Evolutionary conservation across 2,113 vertebrate species (phyloP).

Genomic region (Dicerorhinus sumatrensis): DNA sequence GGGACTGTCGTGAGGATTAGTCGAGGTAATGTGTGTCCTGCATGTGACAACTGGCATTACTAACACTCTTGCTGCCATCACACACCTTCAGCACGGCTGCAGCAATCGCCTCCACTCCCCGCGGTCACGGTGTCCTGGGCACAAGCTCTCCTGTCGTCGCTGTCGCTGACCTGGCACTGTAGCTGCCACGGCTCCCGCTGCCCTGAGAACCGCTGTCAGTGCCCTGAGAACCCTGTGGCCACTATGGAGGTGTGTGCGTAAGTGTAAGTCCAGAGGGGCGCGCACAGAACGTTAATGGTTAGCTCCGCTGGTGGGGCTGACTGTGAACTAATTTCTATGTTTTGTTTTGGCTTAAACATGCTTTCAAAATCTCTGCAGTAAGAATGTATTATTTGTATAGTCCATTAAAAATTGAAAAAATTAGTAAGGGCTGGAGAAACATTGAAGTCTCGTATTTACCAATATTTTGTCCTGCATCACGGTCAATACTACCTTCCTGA

Average conservation of each 20-base stretch:
- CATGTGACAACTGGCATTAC: neutral
- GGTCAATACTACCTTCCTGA: neutral
- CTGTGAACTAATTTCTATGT: neutral
- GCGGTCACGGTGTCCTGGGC: too few species aligned
- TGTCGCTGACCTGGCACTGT: too few species aligned
- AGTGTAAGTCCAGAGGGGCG: too few species aligned
- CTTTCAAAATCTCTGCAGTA: neutral
- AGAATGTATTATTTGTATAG: neutral
- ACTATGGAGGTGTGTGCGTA: too few species aligned
- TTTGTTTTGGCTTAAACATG: neutral
- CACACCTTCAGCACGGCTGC: neutral
- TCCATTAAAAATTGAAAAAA: neutral
- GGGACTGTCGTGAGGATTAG: neutral
- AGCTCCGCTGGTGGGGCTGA: neutral
- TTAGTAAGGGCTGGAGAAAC: neutral
- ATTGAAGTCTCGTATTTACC: neutral
- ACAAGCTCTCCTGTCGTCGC: too few species aligned
- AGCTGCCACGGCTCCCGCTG: too few species aligned
- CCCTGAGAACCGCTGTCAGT: too few species aligned
- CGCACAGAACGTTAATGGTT: neutral
- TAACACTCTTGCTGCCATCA: too few species aligned
- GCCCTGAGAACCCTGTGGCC: too few species aligned
- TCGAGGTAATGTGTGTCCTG: neutral
- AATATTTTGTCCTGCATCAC: neutral
- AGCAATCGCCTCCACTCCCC: too few species aligned